These are phyloP conservation scores for Forbesichthys agassizii DNA, from an alignment of 2,113 vertebrate species.

Conservation along the genomic window DNA sequence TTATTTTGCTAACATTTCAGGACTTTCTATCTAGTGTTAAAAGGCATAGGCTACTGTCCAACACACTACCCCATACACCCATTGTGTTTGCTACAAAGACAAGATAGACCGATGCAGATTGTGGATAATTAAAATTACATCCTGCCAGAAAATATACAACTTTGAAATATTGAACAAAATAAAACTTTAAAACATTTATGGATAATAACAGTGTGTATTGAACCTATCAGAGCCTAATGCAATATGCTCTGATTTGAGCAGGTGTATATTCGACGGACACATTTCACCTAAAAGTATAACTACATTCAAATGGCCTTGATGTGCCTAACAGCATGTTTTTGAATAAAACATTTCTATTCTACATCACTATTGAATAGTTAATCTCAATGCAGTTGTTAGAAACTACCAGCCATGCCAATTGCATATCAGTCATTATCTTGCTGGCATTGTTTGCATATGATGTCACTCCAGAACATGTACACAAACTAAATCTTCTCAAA, in stretches of 20 bases:
- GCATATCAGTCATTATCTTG: slow-evolving; percentile 6
- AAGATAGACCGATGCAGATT: slow-evolving; percentile 4
- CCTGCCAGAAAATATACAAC: background rate
- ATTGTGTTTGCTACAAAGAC: background rate
- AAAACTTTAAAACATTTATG: background rate
- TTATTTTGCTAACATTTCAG: slow-evolving; percentile 41
- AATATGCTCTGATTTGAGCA: slow-evolving; percentile 19
- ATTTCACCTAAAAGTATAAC: slow-evolving; percentile 45
- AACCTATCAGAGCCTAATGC: background rate
- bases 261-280: slow-evolving; percentile 20
- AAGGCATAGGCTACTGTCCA: slow-evolving; percentile 37
- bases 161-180: slow-evolving; percentile 14
- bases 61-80: background rate
- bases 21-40: slow-evolving; percentile 58
- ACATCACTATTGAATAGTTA: too few species aligned
- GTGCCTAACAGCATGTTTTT: slow-evolving; percentile 53
- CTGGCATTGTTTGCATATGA: slow-evolving; percentile 6
- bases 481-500: slow-evolving; percentile 11
- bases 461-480: slow-evolving; percentile 10
- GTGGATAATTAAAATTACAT: background rate
- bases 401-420: slow-evolving; percentile 5
- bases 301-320: slow-evolving; percentile 75
- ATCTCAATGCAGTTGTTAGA: slow-evolving; percentile 34
- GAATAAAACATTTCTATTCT: background rate
- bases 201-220: too few species aligned